Conservation (phyloP, 2,797 vertebrate species). For the Siniperca obscura region DNA sequence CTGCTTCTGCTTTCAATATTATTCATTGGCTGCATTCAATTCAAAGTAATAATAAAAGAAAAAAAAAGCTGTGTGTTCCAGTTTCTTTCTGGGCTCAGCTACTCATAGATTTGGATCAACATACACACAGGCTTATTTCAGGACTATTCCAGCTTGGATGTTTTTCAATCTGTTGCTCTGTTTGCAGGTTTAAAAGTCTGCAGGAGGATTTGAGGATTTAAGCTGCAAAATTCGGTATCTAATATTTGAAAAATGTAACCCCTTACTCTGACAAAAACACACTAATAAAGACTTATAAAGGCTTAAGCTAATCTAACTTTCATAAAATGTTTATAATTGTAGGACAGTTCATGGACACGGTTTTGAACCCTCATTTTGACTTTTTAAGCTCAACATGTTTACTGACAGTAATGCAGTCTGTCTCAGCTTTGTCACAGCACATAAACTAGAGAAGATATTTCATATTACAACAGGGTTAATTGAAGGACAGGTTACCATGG, state of each 20-base stretch:
- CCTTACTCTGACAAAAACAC: neutral
- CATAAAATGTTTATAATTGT: neutral
- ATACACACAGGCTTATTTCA: constrained; percentile 10
- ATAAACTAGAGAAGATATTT: constrained; percentile 22
- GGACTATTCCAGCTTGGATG: constrained; percentile 21
- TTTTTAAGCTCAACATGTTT: neutral
- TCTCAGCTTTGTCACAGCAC: constrained; percentile 10
- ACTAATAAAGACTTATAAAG: neutral
- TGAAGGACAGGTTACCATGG: constrained; percentile 64
- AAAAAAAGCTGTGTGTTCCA: constrained; percentile 19
- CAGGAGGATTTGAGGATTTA: constrained; percentile 21
- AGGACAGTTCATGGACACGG: neutral
- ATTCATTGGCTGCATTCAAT: constrained; percentile 38
- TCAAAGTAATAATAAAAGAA: constrained; percentile 33
- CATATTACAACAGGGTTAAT: constrained; percentile 29
- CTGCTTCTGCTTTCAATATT: constrained; percentile 33
- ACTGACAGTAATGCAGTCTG: neutral
- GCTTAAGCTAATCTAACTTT: neutral
- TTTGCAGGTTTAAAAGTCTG: constrained; percentile 33
- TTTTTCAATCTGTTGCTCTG: constrained; percentile 27
- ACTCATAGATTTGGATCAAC: constrained; percentile 28
- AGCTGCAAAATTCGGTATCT: constrained; percentile 2
- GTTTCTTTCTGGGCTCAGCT: constrained; percentile 37
- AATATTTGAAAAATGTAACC: constrained; percentile 2
- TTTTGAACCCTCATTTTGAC: no score